phyloP scores from a whole-genome alignment of 2,797 vertebrate species.

The Discoglossus pictus region DNA sequence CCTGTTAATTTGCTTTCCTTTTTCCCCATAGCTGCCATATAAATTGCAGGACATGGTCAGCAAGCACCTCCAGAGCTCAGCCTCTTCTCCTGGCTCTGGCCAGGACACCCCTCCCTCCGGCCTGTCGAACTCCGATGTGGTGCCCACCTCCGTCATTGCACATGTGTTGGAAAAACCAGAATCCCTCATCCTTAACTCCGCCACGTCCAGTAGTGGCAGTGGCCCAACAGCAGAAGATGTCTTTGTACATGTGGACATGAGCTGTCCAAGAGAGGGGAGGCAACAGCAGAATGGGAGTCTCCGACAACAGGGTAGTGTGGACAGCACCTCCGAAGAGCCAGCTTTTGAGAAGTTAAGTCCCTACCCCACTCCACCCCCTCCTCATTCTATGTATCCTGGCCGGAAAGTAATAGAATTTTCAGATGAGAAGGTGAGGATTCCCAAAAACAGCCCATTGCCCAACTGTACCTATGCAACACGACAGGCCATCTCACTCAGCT shows the following conservation, averaged over 20 bases:
- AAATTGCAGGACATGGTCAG: conserved; percentile 97
- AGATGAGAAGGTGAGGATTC: conserved; percentile 93
- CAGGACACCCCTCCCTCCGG: conserved; percentile 75
- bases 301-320: conserved; percentile 70
- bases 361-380: conserved; percentile 85
- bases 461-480: conserved; percentile 95
- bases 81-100: conserved; percentile 67
- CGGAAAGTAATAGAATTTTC: conserved; percentile 96
- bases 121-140: conserved; percentile 84
- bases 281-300: conserved; percentile 79
- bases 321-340: conserved; percentile 72
- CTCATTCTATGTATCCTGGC: conserved; percentile 85
- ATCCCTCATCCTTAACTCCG: conserved; percentile 90
- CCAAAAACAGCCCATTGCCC: conserved; percentile 92
- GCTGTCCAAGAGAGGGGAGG: conserved; percentile 58
- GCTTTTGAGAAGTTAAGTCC: conserved; percentile 91
- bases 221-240: conserved; percentile 89
- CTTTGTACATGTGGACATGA: conserved; percentile 98
- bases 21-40: conserved; percentile 81
- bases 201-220: conserved; percentile 84
- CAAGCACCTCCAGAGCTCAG: conserved; percentile 87
- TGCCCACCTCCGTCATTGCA: conserved; percentile 92
- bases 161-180: conserved; percentile 94
- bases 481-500: conserved; percentile 94
- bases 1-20: conserved; percentile 8